Base-by-base conservation (phyloP, 2,797 vertebrate species). In the Tangara arthus region DNA sequence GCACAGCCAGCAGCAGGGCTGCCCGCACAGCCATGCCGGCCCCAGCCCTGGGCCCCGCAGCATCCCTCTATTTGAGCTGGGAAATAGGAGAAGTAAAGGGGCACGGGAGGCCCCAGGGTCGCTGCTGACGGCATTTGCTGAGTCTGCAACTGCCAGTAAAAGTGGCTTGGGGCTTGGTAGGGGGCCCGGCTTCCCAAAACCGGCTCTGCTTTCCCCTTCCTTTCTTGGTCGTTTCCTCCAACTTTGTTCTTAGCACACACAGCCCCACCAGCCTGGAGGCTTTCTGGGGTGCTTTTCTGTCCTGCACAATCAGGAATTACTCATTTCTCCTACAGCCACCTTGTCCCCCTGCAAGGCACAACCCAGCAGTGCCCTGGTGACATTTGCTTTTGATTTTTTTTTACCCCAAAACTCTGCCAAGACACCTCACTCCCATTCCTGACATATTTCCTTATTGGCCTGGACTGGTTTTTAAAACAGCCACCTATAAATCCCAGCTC, bases 41-140 rank as follows among this genome's bases (percentile, higher is more conserved):
- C 88, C 35, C 78, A 4, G 5, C 73, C 53, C 60, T 1, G 0
- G 52, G 27, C 23, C 65, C 6, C 0, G 24, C 77, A 9, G 70
- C 92, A 87, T 55, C 77, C 81, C 84, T 24, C 78, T 96, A 96
- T 96, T 95, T 96, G 91, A 94, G 89, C 52, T 0, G 3, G 63
- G 32, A 30, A 90, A 92, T 89, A 77, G 92, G 75, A 94, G 96
- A 96, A 96, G 96, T 96, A 41, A 16, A 53, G 88, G 0, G 0
- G 66, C 8, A 17, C 75, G 1, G 69, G 79, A 3, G 55, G 87
- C 75, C 55, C 81, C 13, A 8, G 92, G 79, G 79, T 26, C 11
- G 35, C 76, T 22, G 86, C 80, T 77, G 76, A 84, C 44, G 0
- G 72, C 2, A 4, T 69, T 63, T 3, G 4, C 50, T 37, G 68